Conservation (phyloP, 1,140 invertebrate genomes). For the Ceratina japonica region DNA sequence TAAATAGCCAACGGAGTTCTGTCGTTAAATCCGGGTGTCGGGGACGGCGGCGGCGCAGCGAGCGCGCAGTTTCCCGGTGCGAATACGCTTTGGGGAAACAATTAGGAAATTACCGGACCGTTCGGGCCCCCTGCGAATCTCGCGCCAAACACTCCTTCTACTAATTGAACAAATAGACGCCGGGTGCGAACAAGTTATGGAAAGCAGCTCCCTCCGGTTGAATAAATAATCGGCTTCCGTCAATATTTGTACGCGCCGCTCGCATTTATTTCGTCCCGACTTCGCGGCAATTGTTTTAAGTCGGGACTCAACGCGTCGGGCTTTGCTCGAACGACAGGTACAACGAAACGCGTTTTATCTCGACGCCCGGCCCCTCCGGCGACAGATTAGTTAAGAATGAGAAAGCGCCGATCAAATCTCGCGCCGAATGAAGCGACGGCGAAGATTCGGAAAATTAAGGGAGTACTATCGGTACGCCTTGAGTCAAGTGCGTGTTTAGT, state of each 20-base stretch:
- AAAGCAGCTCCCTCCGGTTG: neutral
- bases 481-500: too few relatives aligned
- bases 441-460: too few relatives aligned
- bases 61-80: neutral
- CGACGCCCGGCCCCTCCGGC: too few relatives aligned
- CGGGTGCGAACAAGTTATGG: neutral
- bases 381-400: too few relatives aligned
- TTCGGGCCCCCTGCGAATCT: neutral
- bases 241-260: slow-evolving; percentile 2
- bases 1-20: neutral
- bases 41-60: too few relatives aligned
- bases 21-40: too few relatives aligned
- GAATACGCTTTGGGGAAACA: slow-evolving; percentile 9
- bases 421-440: neutral
- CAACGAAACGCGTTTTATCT: too few relatives aligned
- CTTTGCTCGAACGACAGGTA: too few relatives aligned
- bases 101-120: neutral
- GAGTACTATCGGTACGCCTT: too few relatives aligned
- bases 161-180: slow-evolving; percentile 16
- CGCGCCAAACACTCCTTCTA: neutral
- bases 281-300: neutral
- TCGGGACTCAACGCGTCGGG: neutral
- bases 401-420: too few relatives aligned
- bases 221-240: slow-evolving; percentile 10
- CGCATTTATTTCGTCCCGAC: slow-evolving; percentile 1